Conservation (phyloP, 2,797 vertebrate genomes). For the Halcyon smyrnensis region DNA sequence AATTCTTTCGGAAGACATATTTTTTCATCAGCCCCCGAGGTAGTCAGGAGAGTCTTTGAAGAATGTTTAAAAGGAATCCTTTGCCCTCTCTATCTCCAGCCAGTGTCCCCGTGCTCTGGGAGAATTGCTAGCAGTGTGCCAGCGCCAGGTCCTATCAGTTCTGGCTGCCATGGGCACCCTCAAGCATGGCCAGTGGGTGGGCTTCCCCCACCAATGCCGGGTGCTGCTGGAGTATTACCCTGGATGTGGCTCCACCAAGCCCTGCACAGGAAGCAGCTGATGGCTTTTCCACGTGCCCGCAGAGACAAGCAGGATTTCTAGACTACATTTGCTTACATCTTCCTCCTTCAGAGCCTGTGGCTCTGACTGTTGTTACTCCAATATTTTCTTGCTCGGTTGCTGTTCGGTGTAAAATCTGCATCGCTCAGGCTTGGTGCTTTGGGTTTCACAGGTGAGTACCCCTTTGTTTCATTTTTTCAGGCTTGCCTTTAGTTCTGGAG, state of each 20-base stretch:
- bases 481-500: background rate
- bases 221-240: background rate
- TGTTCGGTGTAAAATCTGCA: background rate
- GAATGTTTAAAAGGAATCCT: background rate
- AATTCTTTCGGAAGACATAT: background rate
- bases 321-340: background rate
- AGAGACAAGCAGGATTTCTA: background rate
- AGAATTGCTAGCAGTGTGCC: background rate
- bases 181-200: background rate
- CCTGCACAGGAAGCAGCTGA: background rate
- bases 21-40: background rate
- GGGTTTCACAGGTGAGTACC: background rate
- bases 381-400: background rate
- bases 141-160: background rate
- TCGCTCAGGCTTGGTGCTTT: background rate
- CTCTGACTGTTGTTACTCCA: background rate
- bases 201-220: background rate
- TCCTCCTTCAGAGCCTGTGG: background rate
- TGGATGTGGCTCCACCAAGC: background rate
- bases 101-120: rapidly evolving
- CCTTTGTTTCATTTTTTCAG: background rate
- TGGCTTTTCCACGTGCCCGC: background rate
- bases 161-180: rapidly evolving
- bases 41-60: background rate
- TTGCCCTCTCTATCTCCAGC: background rate